A percentile compares a stretch with the other conserved stretches of the same genome.
phyloP scores from a whole-genome alignment of 1,140 invertebrate species.

The Lepidurus packardi region DNA sequence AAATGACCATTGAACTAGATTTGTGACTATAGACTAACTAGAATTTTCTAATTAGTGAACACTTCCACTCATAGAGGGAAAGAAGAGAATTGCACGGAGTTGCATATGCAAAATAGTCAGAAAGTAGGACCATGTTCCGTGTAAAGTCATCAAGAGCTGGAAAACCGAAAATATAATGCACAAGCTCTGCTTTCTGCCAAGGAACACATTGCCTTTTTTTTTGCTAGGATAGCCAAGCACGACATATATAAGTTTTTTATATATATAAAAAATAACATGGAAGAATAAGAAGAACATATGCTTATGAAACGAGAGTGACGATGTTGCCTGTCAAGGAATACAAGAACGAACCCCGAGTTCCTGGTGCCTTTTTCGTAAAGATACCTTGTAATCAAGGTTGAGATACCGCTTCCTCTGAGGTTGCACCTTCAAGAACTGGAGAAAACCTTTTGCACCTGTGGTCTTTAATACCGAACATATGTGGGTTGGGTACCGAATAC shows the following conservation, averaged over 20 bases:
- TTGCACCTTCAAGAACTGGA: conserved; percentile 1
- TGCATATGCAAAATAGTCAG: neutral
- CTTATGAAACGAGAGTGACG: conserved; percentile 8
- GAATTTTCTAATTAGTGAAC: neutral
- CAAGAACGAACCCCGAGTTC: neutral
- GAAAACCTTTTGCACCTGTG: conserved; percentile 2
- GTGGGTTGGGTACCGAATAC: neutral
- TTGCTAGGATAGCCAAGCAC: neutral
- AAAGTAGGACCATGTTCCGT: neutral
- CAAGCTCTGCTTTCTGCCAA: neutral
- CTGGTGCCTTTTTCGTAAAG: conserved; percentile 11
- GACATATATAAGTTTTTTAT: neutral
- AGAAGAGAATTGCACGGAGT: neutral
- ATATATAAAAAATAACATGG: neutral
- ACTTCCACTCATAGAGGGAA: neutral
- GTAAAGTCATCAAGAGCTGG: neutral
- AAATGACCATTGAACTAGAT: too few relatives aligned
- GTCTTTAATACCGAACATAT: neutral
- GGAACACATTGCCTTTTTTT: neutral
- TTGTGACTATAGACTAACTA: neutral
- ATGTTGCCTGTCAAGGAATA: conserved; percentile 13
- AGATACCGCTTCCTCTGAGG: neutral
- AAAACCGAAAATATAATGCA: neutral
- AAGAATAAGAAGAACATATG: neutral
- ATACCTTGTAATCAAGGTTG: conserved; percentile 19